Conservation (phyloP, 2,797 vertebrate species). For the Triplophysa yarkandensis region DNA sequence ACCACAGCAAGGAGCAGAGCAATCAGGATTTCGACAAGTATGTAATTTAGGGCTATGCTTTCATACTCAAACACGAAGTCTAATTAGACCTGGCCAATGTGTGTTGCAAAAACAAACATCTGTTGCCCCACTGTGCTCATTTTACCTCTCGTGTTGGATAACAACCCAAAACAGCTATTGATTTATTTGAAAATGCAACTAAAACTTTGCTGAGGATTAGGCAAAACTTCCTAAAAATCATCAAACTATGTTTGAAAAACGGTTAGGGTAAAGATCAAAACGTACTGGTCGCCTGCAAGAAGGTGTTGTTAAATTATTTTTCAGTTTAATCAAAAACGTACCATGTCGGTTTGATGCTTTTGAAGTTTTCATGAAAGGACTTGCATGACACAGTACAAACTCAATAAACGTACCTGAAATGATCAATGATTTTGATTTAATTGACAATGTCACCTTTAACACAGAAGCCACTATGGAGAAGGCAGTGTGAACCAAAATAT, state of each 20-base stretch:
- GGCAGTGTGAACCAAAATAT: too few species aligned
- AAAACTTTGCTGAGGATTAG: constrained; percentile 9
- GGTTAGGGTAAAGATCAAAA: constrained; percentile 61
- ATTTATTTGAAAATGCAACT: constrained; percentile 26
- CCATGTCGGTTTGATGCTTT: constrained; percentile 37
- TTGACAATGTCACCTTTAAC: neutral
- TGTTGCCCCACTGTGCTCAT: constrained; percentile 24
- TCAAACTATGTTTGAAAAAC: constrained; percentile 62
- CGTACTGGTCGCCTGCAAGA: constrained; percentile 50
- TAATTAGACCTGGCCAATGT: constrained; percentile 45
- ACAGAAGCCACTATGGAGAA: too few species aligned
- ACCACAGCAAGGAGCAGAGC: constrained; percentile 21
- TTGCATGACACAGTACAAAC: constrained; percentile 38
- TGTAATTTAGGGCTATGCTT: constrained; percentile 27
- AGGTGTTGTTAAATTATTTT: constrained; percentile 55
- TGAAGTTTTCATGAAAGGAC: constrained; percentile 37
- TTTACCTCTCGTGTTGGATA: constrained; percentile 41
- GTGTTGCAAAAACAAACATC: constrained; percentile 36
- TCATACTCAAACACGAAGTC: constrained; percentile 40
- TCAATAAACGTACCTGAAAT: neutral
- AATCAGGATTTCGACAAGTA: constrained; percentile 32
- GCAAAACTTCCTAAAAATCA: constrained; percentile 43
- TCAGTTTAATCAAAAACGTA: constrained; percentile 29
- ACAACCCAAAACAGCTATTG: constrained; percentile 46
- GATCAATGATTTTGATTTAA: neutral